A percentile compares a stretch with the other conserved stretches of the same genome.
Evolutionary conservation across 2,113 vertebrate genomes (phyloP).

Genomic region (Brienomyrus brachyistius): DNA sequence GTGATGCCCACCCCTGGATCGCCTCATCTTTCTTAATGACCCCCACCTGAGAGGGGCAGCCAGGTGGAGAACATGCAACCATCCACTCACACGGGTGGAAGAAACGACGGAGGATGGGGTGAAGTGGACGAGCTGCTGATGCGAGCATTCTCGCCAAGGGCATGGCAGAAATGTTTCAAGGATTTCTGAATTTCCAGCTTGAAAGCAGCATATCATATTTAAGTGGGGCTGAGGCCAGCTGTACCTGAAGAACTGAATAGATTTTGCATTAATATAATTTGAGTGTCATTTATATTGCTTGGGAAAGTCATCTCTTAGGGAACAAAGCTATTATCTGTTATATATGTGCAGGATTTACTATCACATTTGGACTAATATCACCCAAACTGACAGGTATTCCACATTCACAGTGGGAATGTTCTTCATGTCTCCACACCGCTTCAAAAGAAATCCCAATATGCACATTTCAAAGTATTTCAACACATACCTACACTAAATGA

Average conservation of each 20-base stretch:
- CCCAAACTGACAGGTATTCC: not conserved
- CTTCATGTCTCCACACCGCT: not conserved
- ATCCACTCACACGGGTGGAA: not conserved
- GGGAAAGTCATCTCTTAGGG: not conserved
- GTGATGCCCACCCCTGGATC: not conserved
- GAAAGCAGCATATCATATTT: not conserved
- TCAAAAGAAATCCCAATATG: not conserved
- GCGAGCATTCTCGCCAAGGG: not conserved
- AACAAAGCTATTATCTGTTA: not conserved
- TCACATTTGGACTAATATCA: not conserved
- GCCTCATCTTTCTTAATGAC: slow-evolving; percentile 32
- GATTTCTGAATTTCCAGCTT: not conserved
- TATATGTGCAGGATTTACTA: not conserved
- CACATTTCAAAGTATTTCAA: not conserved
- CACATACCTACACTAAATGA: not conserved
- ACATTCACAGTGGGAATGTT: not conserved
- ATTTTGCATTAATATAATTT: slow-evolving; percentile 9
- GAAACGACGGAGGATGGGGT: not conserved
- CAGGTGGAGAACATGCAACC: slow-evolving; percentile 32
- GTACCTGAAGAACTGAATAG: not conserved
- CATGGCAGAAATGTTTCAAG: not conserved
- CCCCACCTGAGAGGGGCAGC: slow-evolving; percentile 29
- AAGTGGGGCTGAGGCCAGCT: not conserved
- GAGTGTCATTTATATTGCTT: not conserved
- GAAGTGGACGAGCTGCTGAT: not conserved